Conservation (phyloP, 2,888 invertebrate species). For the Keiferia lycopersicella region DNA sequence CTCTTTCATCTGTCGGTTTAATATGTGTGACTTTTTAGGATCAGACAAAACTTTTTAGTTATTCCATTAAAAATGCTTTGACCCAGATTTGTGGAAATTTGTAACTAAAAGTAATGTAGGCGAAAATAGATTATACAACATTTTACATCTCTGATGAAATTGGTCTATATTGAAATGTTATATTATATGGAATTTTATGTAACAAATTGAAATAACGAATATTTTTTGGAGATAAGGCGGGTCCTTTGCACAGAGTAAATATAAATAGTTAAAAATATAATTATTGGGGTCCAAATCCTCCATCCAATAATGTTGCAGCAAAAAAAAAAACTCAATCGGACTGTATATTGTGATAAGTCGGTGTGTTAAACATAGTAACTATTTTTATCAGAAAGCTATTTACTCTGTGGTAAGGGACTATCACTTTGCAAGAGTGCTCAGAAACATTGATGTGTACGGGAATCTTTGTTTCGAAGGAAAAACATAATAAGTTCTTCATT, state of each 20-base stretch:
- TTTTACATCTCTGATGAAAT: constrained; percentile 60
- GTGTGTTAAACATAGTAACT: constrained; percentile 58
- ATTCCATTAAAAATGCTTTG: constrained; percentile 40
- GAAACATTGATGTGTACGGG: constrained; percentile 79
- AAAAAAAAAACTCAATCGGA: constrained; percentile 66
- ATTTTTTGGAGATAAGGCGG: constrained; percentile 54
- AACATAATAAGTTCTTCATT: constrained; percentile 69
- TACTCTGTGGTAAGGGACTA: constrained; percentile 68
- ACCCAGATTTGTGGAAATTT: constrained; percentile 49
- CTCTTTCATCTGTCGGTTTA: constrained; percentile 3
- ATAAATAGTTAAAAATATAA: constrained; percentile 56
- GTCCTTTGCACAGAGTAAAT: constrained; percentile 70
- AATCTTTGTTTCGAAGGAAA: constrained; percentile 76
- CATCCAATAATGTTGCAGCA: constrained; percentile 70
- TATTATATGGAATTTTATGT: constrained; percentile 66
- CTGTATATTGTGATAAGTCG: constrained; percentile 70
- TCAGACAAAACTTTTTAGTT: not conserved
- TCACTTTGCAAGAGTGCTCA: constrained; percentile 54
- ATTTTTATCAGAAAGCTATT: constrained; percentile 61
- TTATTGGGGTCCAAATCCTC: constrained; percentile 77
- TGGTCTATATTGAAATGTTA: constrained; percentile 70
- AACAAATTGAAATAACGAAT: constrained; percentile 56
- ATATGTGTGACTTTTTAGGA: not conserved
- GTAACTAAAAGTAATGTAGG: constrained; percentile 62
- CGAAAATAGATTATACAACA: constrained; percentile 63